Percentiles rank a stretch among this genome's conserved stretches.
These are phyloP conservation scores for Lontra canadensis DNA, from an alignment of 2,113 vertebrate species.

Conservation along the genomic window DNA sequence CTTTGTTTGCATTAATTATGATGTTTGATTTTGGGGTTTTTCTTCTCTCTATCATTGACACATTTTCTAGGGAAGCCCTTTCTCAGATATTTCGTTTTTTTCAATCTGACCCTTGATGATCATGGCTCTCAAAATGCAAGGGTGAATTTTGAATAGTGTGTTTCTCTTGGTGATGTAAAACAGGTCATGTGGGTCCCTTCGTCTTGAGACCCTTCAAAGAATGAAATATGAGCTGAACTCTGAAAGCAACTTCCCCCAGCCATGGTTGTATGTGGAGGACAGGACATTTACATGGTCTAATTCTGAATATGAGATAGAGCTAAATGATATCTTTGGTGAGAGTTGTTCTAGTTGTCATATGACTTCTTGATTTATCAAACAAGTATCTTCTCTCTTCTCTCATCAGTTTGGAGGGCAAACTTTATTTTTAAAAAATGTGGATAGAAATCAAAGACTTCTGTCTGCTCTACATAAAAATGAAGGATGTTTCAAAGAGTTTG, in stretches of 20 bases:
- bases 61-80: not conserved
- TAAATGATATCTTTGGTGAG: not conserved
- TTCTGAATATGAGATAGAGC: not conserved
- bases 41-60: not conserved
- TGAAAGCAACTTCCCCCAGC: not conserved
- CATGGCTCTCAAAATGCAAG: not conserved
- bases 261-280: not conserved
- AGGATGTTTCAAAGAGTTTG: not conserved
- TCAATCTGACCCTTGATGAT: not conserved
- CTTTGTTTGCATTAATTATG: slow-evolving; percentile 56
- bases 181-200: not conserved
- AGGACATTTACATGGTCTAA: not conserved
- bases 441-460: not conserved
- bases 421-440: not conserved
- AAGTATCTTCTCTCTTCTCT: not conserved
- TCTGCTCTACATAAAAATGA: not conserved
- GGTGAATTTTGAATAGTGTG: not conserved
- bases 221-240: not conserved
- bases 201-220: not conserved
- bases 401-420: not conserved
- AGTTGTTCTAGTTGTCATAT: not conserved
- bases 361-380: not conserved
- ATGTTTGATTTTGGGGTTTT: not conserved
- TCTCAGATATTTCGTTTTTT: slow-evolving; percentile 72
- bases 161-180: slow-evolving; percentile 59